phyloP scores from a whole-genome alignment of 92 coral and sea anemone genomes.

The Epizoanthus stellaris region DNA sequence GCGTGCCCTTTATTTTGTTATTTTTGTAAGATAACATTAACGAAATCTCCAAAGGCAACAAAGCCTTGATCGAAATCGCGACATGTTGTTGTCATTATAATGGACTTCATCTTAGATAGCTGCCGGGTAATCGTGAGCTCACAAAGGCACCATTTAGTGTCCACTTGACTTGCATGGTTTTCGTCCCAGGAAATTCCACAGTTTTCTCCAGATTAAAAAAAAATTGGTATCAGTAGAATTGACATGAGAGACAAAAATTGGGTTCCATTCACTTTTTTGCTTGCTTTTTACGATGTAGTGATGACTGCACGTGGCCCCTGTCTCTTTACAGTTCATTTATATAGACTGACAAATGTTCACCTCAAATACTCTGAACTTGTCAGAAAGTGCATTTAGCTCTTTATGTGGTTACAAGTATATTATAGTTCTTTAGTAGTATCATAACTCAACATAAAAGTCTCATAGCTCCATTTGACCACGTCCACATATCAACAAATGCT shows the following conservation, averaged over 20 bases:
- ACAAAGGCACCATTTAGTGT: not conserved
- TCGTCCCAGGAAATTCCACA: not conserved
- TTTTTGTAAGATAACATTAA: slow-evolving; percentile 12
- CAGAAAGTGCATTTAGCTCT: not conserved
- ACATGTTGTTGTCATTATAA: not conserved
- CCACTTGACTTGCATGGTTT: not conserved
- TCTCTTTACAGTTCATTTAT: too few relatives aligned
- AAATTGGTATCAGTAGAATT: not conserved
- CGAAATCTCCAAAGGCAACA: slow-evolving; percentile 4
- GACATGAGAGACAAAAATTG: not conserved
- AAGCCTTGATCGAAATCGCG: slow-evolving; percentile 9
- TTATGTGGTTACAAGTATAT: too few relatives aligned
- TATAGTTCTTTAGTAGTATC: too few relatives aligned
- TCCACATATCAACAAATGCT: slow-evolving; percentile 34
- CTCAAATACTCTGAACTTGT: not conserved
- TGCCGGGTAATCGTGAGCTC: not conserved
- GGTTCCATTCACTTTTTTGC: not conserved
- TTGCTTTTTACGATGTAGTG: not conserved
- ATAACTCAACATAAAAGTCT: too few relatives aligned
- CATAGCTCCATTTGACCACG: not conserved
- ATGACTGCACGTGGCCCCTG: too few relatives aligned
- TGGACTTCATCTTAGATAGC: not conserved
- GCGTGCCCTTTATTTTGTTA: slow-evolving; percentile 6
- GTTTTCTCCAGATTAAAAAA: not conserved
- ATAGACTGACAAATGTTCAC: too few relatives aligned